Evolutionary conservation across 2,113 vertebrate genomes (phyloP).

Genomic region (Syrmaticus mikado): DNA sequence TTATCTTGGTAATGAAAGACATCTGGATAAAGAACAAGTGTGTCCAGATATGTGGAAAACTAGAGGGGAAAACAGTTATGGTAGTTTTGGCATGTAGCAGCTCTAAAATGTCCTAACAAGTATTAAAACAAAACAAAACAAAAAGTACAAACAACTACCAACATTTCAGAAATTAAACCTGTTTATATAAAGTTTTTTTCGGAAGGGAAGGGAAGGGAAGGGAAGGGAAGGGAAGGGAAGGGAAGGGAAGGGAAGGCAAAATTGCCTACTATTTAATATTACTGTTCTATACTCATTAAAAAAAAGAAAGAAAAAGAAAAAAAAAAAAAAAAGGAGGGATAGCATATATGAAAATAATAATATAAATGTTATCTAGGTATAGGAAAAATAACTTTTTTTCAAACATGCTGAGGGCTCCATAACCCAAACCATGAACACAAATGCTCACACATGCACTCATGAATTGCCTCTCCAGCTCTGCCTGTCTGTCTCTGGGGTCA

Average conservation of each 20-base stretch:
- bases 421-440: background rate
- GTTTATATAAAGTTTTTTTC: slow-evolving; percentile 31
- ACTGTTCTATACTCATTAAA: background rate
- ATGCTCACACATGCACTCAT: rapidly evolving
- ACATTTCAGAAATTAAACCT: slow-evolving; percentile 50
- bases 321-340: too few relatives aligned
- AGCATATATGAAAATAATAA: background rate
- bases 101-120: slow-evolving; percentile 52
- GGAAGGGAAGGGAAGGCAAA: too few relatives aligned
- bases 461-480: background rate
- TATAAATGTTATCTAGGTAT: rapidly evolving
- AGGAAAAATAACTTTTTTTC: background rate
- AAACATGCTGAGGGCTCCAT: background rate
- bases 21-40: slow-evolving; percentile 62
- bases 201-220: too few relatives aligned
- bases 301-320: background rate
- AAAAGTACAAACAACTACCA: background rate
- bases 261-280: background rate
- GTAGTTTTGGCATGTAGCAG: slow-evolving; percentile 49
- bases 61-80: background rate
- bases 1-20: slow-evolving; percentile 63
- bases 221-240: too few relatives aligned
- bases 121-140: background rate
- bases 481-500: background rate
- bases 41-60: slow-evolving; percentile 4